Conservation (phyloP, 2,113 vertebrate species). For the Lontra canadensis region DNA sequence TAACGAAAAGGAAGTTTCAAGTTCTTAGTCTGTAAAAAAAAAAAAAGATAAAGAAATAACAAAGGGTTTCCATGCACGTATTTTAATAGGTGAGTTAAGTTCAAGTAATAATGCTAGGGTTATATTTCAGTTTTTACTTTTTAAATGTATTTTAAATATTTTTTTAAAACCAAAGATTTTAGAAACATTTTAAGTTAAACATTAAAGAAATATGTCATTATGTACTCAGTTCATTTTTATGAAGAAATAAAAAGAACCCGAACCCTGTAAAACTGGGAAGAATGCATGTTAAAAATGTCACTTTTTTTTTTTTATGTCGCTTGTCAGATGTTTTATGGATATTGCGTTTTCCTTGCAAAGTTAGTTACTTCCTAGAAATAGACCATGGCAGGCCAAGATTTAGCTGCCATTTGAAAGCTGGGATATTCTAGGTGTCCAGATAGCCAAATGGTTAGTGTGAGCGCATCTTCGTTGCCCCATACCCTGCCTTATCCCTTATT, state of each 20-base stretch:
- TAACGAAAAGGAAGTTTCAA: neutral
- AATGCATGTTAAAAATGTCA: neutral
- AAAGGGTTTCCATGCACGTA: neutral
- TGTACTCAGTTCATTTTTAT: neutral
- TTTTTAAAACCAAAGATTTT: neutral
- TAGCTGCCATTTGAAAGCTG: neutral
- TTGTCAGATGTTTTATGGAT: neutral
- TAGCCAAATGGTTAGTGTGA: neutral
- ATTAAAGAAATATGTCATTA: neutral
- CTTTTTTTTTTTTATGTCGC: neutral
- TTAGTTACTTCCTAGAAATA: neutral
- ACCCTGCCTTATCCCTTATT: neutral
- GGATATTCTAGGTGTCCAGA: neutral
- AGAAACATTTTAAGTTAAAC: neutral
- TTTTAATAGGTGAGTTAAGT: neutral
- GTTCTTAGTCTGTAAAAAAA: neutral
- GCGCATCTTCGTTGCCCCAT: neutral
- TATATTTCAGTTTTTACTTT: neutral
- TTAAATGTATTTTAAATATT: neutral
- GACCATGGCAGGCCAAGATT: neutral
- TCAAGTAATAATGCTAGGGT: neutral
- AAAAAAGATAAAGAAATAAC: conserved; percentile 1
- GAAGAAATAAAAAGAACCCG: neutral
- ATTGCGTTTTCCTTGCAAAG: neutral
- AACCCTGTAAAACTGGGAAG: neutral